Conservation (phyloP, 2,113 vertebrate genomes). For the Chunga burmeisteri region DNA sequence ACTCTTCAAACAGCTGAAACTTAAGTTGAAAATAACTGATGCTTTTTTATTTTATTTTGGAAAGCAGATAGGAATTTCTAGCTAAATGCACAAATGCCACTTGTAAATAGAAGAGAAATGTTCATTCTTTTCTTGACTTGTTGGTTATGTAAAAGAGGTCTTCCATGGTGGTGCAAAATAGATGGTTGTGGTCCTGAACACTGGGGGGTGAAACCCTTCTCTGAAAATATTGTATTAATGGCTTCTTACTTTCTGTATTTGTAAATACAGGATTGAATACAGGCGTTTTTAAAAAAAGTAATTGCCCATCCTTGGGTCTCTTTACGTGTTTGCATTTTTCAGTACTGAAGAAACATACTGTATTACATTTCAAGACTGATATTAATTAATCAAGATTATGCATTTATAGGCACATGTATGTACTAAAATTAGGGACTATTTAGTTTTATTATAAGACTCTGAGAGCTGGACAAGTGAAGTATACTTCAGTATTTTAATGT, state of each 20-base stretch:
- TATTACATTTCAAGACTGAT: background rate
- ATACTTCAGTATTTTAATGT: background rate
- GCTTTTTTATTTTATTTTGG: background rate
- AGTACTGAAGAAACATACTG: background rate
- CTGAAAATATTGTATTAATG: background rate
- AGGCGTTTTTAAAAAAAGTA: background rate
- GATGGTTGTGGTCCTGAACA: background rate
- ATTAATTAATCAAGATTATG: background rate
- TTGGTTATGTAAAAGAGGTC: background rate
- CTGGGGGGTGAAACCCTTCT: background rate
- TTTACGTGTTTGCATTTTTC: background rate
- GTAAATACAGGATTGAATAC: background rate
- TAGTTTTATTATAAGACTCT: background rate
- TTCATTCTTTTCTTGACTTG: background rate
- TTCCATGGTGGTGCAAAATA: background rate
- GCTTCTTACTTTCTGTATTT: background rate
- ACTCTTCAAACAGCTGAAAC: background rate
- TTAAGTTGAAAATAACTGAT: background rate
- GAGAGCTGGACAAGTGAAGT: background rate
- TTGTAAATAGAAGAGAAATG: background rate
- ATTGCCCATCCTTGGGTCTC: background rate
- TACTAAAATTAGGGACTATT: background rate
- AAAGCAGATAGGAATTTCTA: background rate
- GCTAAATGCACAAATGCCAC: background rate
- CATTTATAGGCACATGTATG: fast-evolving